These are phyloP conservation scores for Jacana jacana DNA, from an alignment of 2,113 vertebrate genomes.

Conservation along the genomic window DNA sequence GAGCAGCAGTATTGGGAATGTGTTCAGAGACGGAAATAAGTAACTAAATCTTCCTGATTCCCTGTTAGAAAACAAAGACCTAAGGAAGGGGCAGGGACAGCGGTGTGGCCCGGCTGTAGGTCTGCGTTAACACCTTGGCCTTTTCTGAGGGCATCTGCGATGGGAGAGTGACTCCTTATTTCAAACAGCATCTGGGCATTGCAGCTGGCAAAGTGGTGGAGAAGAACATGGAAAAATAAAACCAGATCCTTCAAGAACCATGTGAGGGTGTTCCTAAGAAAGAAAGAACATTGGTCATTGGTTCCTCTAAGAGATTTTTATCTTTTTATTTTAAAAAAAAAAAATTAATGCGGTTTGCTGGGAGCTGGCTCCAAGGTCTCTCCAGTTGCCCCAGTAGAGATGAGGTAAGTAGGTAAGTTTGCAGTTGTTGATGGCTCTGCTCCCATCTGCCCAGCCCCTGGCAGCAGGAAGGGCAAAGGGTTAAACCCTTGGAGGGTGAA, in stretches of 20 bases:
- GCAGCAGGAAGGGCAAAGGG: neutral
- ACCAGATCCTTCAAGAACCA: neutral
- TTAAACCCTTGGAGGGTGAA: neutral
- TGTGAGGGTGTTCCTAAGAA: fast-evolving
- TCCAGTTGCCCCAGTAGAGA: neutral
- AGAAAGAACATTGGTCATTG: neutral
- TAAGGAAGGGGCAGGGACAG: neutral
- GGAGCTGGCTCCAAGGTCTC: neutral
- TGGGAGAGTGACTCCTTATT: neutral
- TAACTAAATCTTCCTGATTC: neutral
- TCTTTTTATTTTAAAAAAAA: neutral
- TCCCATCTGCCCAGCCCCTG: neutral
- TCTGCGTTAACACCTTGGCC: neutral
- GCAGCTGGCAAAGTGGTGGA: neutral
- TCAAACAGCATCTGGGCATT: neutral
- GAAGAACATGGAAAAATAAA: neutral
- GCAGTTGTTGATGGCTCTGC: neutral
- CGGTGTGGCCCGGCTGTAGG: neutral
- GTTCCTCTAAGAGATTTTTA: neutral
- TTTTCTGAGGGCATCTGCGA: neutral
- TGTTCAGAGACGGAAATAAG: neutral
- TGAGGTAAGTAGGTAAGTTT: fast-evolving
- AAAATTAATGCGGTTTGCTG: neutral
- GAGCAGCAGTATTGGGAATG: fast-evolving
- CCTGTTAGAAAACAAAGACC: neutral